Evolutionary conservation across 1,140 invertebrate genomes (phyloP), one percentile per base, ranked within the genome.

Genomic region (Bombus sylvicola): DNA sequence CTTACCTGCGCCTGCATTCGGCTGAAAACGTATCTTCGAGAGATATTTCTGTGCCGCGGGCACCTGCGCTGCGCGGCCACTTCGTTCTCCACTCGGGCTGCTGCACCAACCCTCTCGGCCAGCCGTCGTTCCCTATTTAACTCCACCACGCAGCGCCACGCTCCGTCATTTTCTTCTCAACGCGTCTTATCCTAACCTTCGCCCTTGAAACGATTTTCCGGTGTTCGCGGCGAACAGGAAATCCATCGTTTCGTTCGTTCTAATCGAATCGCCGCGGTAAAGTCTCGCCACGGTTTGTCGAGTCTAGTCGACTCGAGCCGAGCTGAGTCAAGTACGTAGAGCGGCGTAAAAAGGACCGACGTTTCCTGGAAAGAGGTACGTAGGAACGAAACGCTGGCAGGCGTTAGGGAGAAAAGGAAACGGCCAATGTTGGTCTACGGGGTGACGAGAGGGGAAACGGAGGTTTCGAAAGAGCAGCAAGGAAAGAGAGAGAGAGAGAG

Each of bases 321-420:
- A 22, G 47, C 43, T 15, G 43, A 47, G 43, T 22, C 47, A 22
- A 53, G 47, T 53, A 53, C 47, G 47, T 22, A 53, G 18, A 53
- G 47, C 47, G 47, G 47, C 39, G 66, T 69, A 41, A 83, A 88
- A 83, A 73, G 85, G 78, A 80, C 74, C 71, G 71, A 75, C 87
- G 86, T 88, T 88, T 88, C 86, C 64, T 78, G 81, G 87, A 88
- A 88, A 88, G 85, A 85, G 87, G 88, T 69, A 78, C 87, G 79
- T 66, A 62, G 76, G 68, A 39, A 53, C 41, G 34, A 72, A 39
- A 69, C 37, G 34, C 10, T 18, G 12, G 18, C 13, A 18, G 18
- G 2, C 41, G 28, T 22, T 18, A 28, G 25, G 25, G 18, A 31
- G 31, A 18, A 15, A 39, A 57, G 47, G 69, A n/a, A 81, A 71